Conservation (phyloP, 2,888 invertebrate genomes). For the Drosophila neotestacea region DNA sequence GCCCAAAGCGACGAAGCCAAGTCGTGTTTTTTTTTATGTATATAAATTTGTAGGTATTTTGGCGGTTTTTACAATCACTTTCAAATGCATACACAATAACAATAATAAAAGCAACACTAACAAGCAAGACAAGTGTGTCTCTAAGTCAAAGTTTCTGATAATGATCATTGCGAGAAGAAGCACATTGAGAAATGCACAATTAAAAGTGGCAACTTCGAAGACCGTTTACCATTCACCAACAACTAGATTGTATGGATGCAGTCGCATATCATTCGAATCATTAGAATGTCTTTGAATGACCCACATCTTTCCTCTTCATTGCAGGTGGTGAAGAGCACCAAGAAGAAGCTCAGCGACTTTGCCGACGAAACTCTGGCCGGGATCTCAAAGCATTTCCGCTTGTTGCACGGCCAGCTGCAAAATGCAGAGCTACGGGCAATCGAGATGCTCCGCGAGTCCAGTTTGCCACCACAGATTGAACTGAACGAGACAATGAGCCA, state of each 20-base stretch:
- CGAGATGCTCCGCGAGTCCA: slow-evolving; percentile 69
- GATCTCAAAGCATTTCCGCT: slow-evolving; percentile 76
- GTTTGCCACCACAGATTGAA: slow-evolving; percentile 66
- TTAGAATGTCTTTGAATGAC: slow-evolving; percentile 58
- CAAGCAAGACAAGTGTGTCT: slow-evolving; percentile 19
- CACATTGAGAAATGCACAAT: slow-evolving; percentile 68
- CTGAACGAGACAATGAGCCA: slow-evolving; percentile 67
- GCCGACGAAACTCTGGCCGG: slow-evolving; percentile 69
- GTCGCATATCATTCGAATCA: slow-evolving; percentile 26
- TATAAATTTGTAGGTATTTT: slow-evolving; percentile 35
- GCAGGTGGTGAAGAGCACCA: slow-evolving; percentile 76
- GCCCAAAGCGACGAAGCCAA: slow-evolving; percentile 32
- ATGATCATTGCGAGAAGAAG: slow-evolving; percentile 50
- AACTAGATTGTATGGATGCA: slow-evolving; percentile 5
- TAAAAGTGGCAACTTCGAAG: slow-evolving; percentile 54
- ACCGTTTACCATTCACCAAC: slow-evolving; percentile 59
- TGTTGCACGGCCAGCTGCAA: slow-evolving; percentile 82
- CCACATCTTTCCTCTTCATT: slow-evolving; percentile 15
- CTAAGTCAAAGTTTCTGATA: slow-evolving; percentile 3
- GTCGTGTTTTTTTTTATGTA: slow-evolving; percentile 2
- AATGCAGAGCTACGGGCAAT: slow-evolving; percentile 73
- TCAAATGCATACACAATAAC: slow-evolving; percentile 52
- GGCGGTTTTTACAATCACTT: slow-evolving; percentile 73
- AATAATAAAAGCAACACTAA: slow-evolving; percentile 39
- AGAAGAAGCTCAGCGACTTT: slow-evolving; percentile 73